A percentile compares a stretch with the other conserved stretches of the same genome.
Evolutionary conservation across 2,888 invertebrate genomes (phyloP).

Genomic region (Athripsodes cinereus): DNA sequence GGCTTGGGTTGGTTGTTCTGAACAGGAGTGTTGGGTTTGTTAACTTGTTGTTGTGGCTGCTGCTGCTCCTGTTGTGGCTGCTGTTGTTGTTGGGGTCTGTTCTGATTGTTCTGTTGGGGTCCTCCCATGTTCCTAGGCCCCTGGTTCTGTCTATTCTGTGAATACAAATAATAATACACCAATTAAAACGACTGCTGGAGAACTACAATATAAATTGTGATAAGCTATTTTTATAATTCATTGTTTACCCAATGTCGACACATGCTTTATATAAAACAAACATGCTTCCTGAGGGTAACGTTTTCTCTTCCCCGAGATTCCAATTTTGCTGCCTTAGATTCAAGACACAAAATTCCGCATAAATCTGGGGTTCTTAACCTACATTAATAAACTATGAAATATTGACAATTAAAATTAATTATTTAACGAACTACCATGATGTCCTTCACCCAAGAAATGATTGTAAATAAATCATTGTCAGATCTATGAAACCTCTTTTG

Average conservation of each 20-base stretch:
- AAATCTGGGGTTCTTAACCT: conserved; percentile 8
- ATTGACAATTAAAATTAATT: too few species aligned
- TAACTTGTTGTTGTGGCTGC: background rate
- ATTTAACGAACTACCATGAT: too few species aligned
- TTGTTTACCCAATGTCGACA: conserved; percentile 7
- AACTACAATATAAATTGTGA: too few species aligned
- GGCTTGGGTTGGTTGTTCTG: background rate
- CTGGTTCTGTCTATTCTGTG: conserved; percentile 6
- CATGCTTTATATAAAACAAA: background rate
- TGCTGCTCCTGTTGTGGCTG: background rate
- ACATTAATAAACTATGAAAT: too few species aligned
- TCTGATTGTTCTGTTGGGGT: conserved; percentile 11
- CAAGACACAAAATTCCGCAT: background rate
- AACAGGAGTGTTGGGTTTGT: background rate
- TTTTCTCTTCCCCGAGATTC: conserved; percentile 5
- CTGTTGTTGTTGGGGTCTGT: background rate
- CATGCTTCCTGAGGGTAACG: conserved; percentile 11
- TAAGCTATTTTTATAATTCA: too few species aligned
- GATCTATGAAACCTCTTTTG: too few species aligned
- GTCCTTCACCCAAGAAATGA: too few species aligned
- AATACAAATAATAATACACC: conserved; percentile 5
- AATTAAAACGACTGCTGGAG: too few species aligned
- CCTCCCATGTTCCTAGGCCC: background rate
- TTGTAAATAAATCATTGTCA: too few species aligned
- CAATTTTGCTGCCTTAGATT: background rate